A percentile compares a stretch with the other conserved stretches of the same genome.
Evolutionary conservation across 92 coral and sea anemone species (phyloP).

Genomic region (Siderastrea siderea): DNA sequence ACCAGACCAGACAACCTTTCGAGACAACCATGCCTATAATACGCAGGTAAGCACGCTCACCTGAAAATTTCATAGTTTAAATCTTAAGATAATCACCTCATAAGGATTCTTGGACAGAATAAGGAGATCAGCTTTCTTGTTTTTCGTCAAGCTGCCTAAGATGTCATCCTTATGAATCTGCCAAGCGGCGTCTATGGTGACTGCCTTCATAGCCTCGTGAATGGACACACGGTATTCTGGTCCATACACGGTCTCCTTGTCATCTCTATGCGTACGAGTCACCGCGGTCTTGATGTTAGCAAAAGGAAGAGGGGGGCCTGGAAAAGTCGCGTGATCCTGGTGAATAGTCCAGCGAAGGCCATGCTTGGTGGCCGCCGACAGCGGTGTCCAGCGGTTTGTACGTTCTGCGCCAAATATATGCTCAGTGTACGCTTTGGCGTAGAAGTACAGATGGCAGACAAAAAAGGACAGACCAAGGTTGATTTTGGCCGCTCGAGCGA

Average conservation of each 20-base stretch:
- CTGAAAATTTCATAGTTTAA: background rate
- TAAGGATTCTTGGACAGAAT: conserved; percentile 61
- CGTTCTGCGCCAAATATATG: conserved; percentile 69
- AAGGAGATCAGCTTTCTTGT: conserved; percentile 69
- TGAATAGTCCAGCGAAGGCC: conserved; percentile 75
- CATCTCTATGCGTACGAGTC: conserved; percentile 63
- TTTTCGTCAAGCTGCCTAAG: conserved; percentile 33
- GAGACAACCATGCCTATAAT: too few relatives aligned
- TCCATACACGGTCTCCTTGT: conserved; percentile 63
- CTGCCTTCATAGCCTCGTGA: conserved; percentile 72
- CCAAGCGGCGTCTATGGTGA: conserved; percentile 81
- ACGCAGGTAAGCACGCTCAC: background rate
- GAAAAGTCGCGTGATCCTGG: conserved; percentile 70
- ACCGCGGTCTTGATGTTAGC: conserved; percentile 74
- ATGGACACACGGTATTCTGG: conserved; percentile 62
- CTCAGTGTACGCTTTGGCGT: conserved; percentile 61
- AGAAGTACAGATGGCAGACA: conserved; percentile 78
- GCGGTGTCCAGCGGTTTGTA: conserved; percentile 83
- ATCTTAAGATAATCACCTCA: background rate
- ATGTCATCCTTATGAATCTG: conserved; percentile 56
- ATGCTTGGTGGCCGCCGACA: conserved; percentile 71
- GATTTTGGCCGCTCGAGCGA: conserved; percentile 57
- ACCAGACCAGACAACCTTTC: too few relatives aligned
- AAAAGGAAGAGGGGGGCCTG: conserved; percentile 69
- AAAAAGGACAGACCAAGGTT: conserved; percentile 81